Base-by-base conservation (phyloP, 2,888 invertebrate genomes). In the Neocrepidodera transversa region DNA sequence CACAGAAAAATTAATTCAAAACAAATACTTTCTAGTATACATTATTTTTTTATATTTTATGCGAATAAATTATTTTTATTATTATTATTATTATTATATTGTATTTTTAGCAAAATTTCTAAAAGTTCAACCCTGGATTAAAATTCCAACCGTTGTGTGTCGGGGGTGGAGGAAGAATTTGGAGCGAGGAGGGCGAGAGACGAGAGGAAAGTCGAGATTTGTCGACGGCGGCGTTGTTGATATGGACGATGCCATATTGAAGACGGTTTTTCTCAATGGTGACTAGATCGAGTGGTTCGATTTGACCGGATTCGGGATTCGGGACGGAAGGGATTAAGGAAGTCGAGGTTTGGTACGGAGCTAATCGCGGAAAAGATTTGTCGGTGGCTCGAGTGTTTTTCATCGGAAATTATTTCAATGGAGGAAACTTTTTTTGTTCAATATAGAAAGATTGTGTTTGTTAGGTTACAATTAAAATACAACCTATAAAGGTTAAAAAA, bases 211-310 rank as follows among this genome's bases (percentile, higher is more conserved):
- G 55, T 59, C 49, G 51, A 60, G 59, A 59, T 62, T 62, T 59
- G 50, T 50, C 50, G 62, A 53, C 62, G 58, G 40, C 58, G 55
- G 38, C 16, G 17, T 38, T 6, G 38, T 32, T 32, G 11, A 10
- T 32, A 42, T 49, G 58, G 52, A 52, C 47, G 62, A 62, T 52
- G 48, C 48, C 59, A 43, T 53, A 51, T 35, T 55, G 48, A 54
- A 55, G 58, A 40, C 54, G 28, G 54, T 45, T 54, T 28, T n/a
- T n/a, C 23, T 38, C 54, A 54, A 50, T 48, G 23, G 43, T 53
- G 40, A 40, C 17, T 14, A 50, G 50, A 38, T 50, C 50, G 50
- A 50, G 53, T 40, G 53, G 53, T 30, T 53, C 53, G 32, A 53
- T 53, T 43, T 53, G 43, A 53, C 53, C 53, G 53, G 43, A 53